A percentile compares a stretch with the other conserved stretches of the same genome.
phyloP scores from a whole-genome alignment of 2,888 invertebrate genomes.

The Polyommatus iphigenia region DNA sequence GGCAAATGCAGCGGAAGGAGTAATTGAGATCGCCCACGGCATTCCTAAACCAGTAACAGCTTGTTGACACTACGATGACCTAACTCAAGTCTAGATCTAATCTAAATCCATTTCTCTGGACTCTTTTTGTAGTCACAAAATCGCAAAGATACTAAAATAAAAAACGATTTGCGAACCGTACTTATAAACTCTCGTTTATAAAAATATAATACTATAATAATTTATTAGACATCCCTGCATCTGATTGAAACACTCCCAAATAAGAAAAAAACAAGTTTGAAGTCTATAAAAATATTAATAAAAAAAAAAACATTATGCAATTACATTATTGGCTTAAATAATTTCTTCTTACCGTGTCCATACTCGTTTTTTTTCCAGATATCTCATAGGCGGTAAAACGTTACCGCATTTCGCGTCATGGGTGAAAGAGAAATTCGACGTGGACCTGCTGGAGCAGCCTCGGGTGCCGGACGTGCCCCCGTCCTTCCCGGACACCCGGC shows the following conservation, averaged over 20 bases:
- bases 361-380: slow-evolving; percentile 75
- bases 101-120: not conserved
- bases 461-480: slow-evolving; percentile 78
- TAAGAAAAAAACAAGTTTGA: too few relatives aligned
- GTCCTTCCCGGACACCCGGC: slow-evolving; percentile 83
- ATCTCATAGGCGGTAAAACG: slow-evolving; percentile 85
- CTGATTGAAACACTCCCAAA: too few relatives aligned
- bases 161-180: not conserved
- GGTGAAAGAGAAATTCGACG: slow-evolving; percentile 86
- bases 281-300: too few relatives aligned
- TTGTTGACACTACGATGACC: not conserved
- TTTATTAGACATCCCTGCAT: too few relatives aligned
- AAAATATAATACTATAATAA: too few relatives aligned
- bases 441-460: slow-evolving; percentile 74
- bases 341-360: too few relatives aligned
- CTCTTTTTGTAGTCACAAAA: not conserved
- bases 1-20: slow-evolving; percentile 8
- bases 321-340: too few relatives aligned
- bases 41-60: not conserved
- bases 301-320: too few relatives aligned
- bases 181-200: too few relatives aligned
- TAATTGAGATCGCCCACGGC: slow-evolving; percentile 11
- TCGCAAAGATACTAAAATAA: not conserved
- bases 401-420: slow-evolving; percentile 91
- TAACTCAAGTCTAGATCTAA: not conserved